Evolutionary conservation across 2,797 vertebrate species (phyloP), one percentile per base, ranked within the genome.

Genomic region (Hyperoplus immaculatus): DNA sequence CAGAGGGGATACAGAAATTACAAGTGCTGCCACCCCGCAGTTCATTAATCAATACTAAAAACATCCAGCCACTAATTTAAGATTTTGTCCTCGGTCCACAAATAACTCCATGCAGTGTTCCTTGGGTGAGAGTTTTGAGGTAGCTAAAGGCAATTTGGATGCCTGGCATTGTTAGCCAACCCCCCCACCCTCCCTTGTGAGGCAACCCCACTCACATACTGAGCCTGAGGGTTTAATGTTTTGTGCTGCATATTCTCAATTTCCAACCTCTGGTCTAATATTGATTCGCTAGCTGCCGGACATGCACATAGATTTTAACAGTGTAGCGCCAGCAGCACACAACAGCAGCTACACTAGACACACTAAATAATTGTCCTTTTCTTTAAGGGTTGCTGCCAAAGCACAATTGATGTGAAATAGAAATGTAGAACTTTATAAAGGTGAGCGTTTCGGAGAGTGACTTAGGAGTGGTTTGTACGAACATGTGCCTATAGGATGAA

Each of bases 31-130:
- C 81, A 69, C 69, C 72, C 53, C 58, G 62, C 61, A 85, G 82
- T 75, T 85, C 82, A 90, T 88, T 83, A 87, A 83, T 87, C 80
- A 87, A 82, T 77, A 81, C 77, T 70, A 83, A 86, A 87, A 87
- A 85, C 69, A 75, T 73, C 70, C 8, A 50, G 14, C 62, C n/a
- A 21, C 63, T 82, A 80, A 86, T 89, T 90, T 67, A 43, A 71
- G 60, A 66, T 81, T 83, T 78, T 83, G 65, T 64, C 62, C 46
- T 29, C 39, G 29, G 39, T 70, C 68, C 51, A 78, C 55, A 64
- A 83, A 82, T 80, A 12, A 85, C 75, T 61, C 66, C 57, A 54
- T 46, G 55, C 39, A 15, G 72, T 61, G 83, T 78, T 66, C 61
- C 65, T 62, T 66, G 45, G 18, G 68, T 41, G 47, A 46, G 73